Base-by-base conservation (phyloP, 2,888 invertebrate species). In the Sthenelais limicola region DNA sequence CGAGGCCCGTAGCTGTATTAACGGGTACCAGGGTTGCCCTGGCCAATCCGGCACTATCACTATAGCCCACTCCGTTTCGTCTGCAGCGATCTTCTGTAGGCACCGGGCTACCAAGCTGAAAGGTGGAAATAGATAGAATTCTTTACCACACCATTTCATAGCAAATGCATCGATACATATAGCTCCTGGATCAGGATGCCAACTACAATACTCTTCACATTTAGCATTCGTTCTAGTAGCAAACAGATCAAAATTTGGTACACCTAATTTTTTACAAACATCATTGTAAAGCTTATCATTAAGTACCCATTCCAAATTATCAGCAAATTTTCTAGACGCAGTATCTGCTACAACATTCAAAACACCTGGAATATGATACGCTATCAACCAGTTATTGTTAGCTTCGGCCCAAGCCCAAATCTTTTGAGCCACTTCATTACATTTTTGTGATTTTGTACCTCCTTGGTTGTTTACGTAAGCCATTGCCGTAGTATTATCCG, bases 261-360 rank as follows among this genome's bases (percentile, higher is more conserved):
- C 12, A 2, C 66, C 66, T 5, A 9, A 66, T 12, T 5, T 43
- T 9, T 12, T 26, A 38, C 43, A 33, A 18, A 66, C 43, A 38
- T 21, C 28, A 1, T 66, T 18, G 28, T 38, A 66, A 32, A 35
- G 26, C 9, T 26, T 26, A 35, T 5, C 15, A 35, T 24, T 38
- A 1, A 66, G 43, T 12, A 5, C 3, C 66, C 66, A 66, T 24
- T 66, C 66, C 21, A 26, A 15, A 66, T 66, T 66, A 26, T 66
- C 66, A 1, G 18, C 15, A 18, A 66, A 43, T 2, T 24, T 35
- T n/a, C 66, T 21, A 4, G 66, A 66, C 2, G 21, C 24, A 21
- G 7, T 38, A 26, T 66, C 66, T 7, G 66, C 66, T 4, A 24
- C 24, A 7, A 5, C 26, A 21, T 66, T 66, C 21, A n/a, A 2